Percentiles rank a stretch among this genome's conserved stretches.
Conservation (phyloP, 2,113 vertebrate species). For the Panurus biarmicus region DNA sequence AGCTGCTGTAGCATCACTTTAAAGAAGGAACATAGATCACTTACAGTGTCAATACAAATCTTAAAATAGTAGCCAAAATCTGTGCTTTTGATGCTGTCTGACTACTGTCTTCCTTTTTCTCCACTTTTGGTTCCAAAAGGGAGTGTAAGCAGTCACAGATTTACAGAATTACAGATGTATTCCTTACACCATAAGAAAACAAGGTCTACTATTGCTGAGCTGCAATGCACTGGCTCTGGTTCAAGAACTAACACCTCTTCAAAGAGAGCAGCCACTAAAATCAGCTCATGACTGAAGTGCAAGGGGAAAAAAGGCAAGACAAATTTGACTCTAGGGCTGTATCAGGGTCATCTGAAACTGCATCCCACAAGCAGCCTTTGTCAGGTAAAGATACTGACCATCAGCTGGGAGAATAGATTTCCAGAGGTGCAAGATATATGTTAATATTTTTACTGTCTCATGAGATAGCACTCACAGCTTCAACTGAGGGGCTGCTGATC, state of each 20-base stretch:
- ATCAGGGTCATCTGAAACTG: not conserved
- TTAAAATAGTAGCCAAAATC: constrained; percentile 62
- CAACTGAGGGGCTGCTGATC: not conserved
- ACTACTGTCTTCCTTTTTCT: constrained; percentile 48
- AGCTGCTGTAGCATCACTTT: constrained; percentile 27
- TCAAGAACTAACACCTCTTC: constrained; percentile 44
- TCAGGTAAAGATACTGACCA: not conserved
- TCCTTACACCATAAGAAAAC: constrained; percentile 35
- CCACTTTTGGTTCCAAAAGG: constrained; percentile 44
- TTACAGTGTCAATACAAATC: constrained; percentile 52
- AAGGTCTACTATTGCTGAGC: constrained; percentile 45
- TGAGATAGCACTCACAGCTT: not conserved
- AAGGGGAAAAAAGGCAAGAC: not conserved
- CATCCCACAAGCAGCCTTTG: not conserved
- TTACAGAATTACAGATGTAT: constrained; percentile 56
- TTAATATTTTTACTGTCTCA: not conserved
- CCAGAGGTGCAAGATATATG: not conserved
- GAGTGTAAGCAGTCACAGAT: constrained; percentile 46
- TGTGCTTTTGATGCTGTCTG: constrained; percentile 55
- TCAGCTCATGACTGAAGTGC: not conserved
- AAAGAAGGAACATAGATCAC: constrained; percentile 37
- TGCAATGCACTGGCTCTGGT: not conserved
- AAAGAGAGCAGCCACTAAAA: constrained; percentile 38
- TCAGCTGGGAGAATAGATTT: not conserved
- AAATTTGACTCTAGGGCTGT: not conserved